Evolutionary conservation across 2,888 invertebrate species (phyloP), one percentile per base, ranked within the genome.

Genomic region (Branchipolynoe longqiensis): DNA sequence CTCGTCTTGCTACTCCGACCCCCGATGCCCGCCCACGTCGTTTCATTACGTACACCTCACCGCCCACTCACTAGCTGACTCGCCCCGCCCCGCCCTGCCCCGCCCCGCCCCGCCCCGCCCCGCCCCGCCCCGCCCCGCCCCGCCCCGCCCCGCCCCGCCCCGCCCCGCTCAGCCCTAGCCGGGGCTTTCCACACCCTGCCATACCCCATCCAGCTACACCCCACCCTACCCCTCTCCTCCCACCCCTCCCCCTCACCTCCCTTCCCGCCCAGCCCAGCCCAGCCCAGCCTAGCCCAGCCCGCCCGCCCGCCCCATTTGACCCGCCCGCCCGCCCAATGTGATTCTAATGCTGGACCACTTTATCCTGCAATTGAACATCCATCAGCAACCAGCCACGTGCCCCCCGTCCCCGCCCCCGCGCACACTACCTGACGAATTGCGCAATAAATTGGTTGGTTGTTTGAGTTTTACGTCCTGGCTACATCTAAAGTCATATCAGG

Each of bases 291-390:
- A n/a, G n/a, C n/a, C 38, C 8, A 33, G 33, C 38, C 28, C 69
- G n/a, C 18, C 69, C 36, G 18, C 38, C 38, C 69, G n/a, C 38
- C 38, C 14, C 18, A 14, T 22, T 31, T 58, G 18, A 58, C 14
- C 48, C 8, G 48, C 18, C 58, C 58, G 4, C 38, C 12, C 14
- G 1, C 36, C n/a, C 69, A 18, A 69, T 69, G 33, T 36, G 38
- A 69, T 69, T 36, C 69, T 25, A 69, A 69, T 69, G 69, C 18
- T n/a, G n/a, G n/a, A 69, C n/a, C n/a, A 62, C 33, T 69, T 69
- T 69, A 69, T 38, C 69, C 25, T 33, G 36, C 69, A 69, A 69
- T 69, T 69, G 33, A 38, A 25, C n/a, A 4, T 18, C 28, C 28
- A 62, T 62, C 62, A 25, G n/a, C n/a, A n/a, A n/a, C n/a, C n/a